phyloP scores from a whole-genome alignment of 2,797 vertebrate species.

The Moxostoma hubbsi region DNA sequence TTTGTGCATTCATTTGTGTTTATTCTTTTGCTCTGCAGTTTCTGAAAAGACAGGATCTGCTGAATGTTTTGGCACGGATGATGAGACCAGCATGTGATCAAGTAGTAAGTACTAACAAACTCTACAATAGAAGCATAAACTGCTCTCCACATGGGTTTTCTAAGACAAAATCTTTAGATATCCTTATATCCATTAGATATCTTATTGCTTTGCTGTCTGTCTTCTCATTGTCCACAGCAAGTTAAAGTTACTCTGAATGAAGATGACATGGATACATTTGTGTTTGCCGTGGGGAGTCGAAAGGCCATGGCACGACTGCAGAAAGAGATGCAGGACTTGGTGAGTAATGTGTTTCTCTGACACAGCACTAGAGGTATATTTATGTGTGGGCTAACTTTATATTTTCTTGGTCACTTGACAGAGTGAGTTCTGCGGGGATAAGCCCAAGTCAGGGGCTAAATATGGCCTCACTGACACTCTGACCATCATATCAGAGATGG shows the following conservation, averaged over 20 bases:
- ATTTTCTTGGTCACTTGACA: conserved; percentile 57
- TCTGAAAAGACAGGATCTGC: conserved; percentile 96
- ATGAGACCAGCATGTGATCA: conserved; percentile 96
- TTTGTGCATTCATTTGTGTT: not conserved
- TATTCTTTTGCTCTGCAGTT: conserved; percentile 78
- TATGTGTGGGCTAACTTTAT: not conserved
- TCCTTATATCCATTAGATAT: too few relatives aligned
- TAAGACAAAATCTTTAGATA: too few relatives aligned
- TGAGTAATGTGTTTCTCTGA: conserved; percentile 63
- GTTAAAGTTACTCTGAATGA: conserved; percentile 98
- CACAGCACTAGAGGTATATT: not conserved
- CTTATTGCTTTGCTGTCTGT: not conserved
- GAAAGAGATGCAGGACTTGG: conserved; percentile 99
- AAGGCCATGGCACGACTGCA: conserved; percentile 93
- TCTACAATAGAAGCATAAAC: not conserved
- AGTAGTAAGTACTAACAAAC: conserved; percentile 90
- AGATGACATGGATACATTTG: conserved; percentile 99
- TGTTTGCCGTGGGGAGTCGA: conserved; percentile 93
- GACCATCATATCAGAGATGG: conserved; percentile 96
- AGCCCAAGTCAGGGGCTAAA: conserved; percentile 96
- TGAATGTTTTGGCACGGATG: conserved; percentile 96
- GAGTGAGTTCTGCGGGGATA: conserved; percentile 99
- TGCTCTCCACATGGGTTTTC: too few relatives aligned
- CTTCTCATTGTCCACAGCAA: conserved; percentile 79
- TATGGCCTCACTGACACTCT: conserved; percentile 92